Evolutionary conservation across 2,113 vertebrate genomes (phyloP).

Genomic region (Chrysochloris asiatica): DNA sequence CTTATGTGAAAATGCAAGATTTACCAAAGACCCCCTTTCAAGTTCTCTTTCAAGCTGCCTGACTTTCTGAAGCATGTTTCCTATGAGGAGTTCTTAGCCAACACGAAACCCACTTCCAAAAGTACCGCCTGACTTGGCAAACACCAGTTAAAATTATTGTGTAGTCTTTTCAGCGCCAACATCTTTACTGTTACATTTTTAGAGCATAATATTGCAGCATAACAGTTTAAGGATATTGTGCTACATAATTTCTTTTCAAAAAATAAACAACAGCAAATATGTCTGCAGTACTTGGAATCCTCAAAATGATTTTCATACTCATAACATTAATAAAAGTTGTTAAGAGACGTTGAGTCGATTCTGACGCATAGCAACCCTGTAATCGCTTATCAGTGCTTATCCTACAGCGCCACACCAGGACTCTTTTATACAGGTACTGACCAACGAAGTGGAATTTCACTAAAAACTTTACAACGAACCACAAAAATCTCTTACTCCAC

Average conservation of each 20-base stretch:
- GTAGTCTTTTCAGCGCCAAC: neutral
- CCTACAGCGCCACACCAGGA: too few relatives aligned
- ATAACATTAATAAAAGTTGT: neutral
- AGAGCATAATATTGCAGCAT: neutral
- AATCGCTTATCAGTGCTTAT: too few relatives aligned
- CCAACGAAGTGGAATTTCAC: neutral
- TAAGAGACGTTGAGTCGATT: too few relatives aligned
- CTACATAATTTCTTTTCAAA: neutral
- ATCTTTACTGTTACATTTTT: neutral
- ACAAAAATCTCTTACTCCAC: neutral
- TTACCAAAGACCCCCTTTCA: neutral
- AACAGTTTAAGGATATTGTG: neutral
- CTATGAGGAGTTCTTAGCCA: neutral
- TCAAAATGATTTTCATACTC: neutral
- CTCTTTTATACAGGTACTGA: neutral
- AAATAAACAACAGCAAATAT: neutral
- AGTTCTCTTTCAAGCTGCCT: neutral
- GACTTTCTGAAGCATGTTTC: neutral
- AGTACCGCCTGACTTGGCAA: neutral
- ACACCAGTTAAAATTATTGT: neutral
- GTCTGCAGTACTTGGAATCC: neutral
- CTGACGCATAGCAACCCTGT: too few relatives aligned
- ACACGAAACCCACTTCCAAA: neutral
- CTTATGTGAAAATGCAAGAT: slow-evolving; percentile 1
- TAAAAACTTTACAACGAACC: neutral